Conservation (phyloP, 2,113 vertebrate genomes). For the Marmota monax region DNA sequence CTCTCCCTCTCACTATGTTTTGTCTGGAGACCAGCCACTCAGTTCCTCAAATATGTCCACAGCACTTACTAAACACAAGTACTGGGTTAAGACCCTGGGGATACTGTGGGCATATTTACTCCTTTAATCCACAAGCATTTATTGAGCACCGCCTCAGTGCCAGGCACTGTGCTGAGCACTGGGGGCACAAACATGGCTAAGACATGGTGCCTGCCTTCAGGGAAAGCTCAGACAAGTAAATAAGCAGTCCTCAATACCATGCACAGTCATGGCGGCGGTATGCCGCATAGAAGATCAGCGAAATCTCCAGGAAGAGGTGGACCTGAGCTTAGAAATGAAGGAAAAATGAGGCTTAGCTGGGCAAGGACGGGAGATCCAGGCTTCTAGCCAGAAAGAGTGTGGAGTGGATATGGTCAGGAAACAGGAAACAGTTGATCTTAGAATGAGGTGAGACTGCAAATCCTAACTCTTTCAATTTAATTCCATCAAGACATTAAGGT, state of each 20-base stretch:
- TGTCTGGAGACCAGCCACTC: not conserved
- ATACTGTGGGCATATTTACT: not conserved
- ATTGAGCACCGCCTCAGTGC: not conserved
- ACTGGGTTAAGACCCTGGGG: not conserved
- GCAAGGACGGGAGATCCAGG: not conserved
- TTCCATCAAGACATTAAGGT: not conserved
- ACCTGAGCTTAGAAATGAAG: not conserved
- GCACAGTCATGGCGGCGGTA: not conserved
- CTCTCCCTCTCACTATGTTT: not conserved
- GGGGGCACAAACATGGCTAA: not conserved
- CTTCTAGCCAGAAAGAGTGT: not conserved
- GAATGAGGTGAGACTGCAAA: not conserved
- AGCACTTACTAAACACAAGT: not conserved
- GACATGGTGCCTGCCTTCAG: not conserved
- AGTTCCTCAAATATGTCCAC: not conserved
- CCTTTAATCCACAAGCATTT: not conserved
- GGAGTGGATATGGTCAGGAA: not conserved
- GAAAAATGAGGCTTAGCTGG: not conserved
- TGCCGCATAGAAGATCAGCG: not conserved
- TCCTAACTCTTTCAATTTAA: not conserved
- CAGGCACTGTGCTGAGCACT: not conserved
- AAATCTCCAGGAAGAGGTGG: not conserved
- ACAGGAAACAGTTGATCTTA: not conserved
- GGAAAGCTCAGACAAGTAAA: not conserved
- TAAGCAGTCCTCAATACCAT: not conserved